These are phyloP conservation scores for Alethe castanea DNA, from an alignment of 2,113 vertebrate species.

Conservation along the genomic window DNA sequence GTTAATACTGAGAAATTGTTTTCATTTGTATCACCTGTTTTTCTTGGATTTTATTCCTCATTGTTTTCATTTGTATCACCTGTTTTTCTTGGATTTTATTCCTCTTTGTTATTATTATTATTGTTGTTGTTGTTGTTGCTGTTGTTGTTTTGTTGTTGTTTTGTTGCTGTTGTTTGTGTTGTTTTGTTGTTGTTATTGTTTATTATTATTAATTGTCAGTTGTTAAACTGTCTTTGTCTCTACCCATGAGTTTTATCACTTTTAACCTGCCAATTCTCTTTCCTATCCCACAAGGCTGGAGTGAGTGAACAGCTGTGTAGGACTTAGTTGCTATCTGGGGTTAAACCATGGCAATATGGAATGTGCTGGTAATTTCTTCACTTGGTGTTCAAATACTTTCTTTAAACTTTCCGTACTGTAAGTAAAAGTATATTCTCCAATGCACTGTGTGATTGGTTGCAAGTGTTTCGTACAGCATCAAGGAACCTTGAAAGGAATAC, in stretches of 20 bases:
- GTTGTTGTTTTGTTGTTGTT: not conserved
- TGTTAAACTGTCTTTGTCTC: not conserved
- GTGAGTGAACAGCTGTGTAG: not conserved
- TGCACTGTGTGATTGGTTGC: not conserved
- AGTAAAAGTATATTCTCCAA: not conserved
- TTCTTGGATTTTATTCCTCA: not conserved
- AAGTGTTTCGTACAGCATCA: not conserved
- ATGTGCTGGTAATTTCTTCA: not conserved
- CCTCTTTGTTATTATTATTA: not conserved
- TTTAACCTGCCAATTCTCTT: not conserved
- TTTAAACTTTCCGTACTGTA: not conserved
- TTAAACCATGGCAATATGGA: not conserved
- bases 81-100: not conserved
- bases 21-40: not conserved
- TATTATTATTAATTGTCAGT: not conserved
- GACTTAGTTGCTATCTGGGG: not conserved
- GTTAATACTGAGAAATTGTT: not conserved
- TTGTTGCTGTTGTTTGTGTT: too few relatives aligned
- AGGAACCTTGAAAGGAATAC: not conserved
- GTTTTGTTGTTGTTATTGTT: not conserved
- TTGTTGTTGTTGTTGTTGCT: not conserved
- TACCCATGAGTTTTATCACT: not conserved
- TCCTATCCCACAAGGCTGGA: not conserved
- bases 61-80: not conserved
- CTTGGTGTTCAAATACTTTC: fast-evolving